Conservation (phyloP, 2,113 vertebrate species). For the Urocynchramus pylzowi region DNA sequence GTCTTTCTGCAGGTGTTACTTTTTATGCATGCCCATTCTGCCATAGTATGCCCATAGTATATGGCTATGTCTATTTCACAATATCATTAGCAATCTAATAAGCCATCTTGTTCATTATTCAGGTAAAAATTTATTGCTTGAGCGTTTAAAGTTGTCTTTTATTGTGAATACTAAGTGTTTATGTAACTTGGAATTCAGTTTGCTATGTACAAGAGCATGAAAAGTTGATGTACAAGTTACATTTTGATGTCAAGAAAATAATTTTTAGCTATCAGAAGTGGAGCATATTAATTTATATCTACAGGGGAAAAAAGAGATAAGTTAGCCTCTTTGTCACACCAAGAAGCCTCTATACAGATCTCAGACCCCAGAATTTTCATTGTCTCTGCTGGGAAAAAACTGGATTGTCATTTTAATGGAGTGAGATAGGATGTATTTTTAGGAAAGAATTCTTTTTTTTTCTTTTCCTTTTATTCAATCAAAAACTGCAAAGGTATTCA, state of each 20-base stretch:
- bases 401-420: background rate
- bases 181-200: background rate
- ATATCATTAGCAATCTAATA: background rate
- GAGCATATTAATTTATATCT: background rate
- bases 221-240: background rate
- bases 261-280: background rate
- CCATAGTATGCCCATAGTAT: background rate
- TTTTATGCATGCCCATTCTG: background rate
- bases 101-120: background rate
- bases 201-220: background rate
- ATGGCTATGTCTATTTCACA: background rate
- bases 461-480: background rate
- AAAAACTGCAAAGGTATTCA: background rate
- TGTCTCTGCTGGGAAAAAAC: background rate
- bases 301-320: background rate
- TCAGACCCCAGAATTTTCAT: background rate
- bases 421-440: background rate
- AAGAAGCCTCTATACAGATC: background rate
- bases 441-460: background rate
- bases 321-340: background rate
- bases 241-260: background rate
- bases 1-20: background rate
- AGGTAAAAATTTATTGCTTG: background rate
- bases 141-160: background rate
- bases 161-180: background rate